Evolutionary conservation across 2,797 vertebrate genomes (phyloP).

Genomic region (Lagocephalus sceleratus): DNA sequence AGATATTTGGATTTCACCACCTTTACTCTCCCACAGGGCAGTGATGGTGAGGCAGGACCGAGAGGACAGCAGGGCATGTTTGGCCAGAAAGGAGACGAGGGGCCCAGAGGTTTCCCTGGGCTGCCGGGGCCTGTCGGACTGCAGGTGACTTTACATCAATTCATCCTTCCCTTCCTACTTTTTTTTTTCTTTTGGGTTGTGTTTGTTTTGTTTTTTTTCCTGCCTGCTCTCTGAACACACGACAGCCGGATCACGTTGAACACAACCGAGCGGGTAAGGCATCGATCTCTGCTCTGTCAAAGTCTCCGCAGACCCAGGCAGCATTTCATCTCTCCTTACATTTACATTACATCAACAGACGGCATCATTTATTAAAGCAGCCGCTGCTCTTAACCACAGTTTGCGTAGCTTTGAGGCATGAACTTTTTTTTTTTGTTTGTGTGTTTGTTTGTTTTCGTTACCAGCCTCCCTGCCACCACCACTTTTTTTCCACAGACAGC

Average conservation of each 20-base stretch:
- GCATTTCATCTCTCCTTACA: slow-evolving; percentile 49
- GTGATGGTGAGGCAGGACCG: slow-evolving; percentile 92
- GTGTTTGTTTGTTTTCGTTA: slow-evolving; percentile 1
- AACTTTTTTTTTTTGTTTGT: no score
- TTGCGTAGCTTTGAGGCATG: slow-evolving; percentile 52
- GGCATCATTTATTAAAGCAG: slow-evolving; percentile 66
- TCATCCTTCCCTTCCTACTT: neutral
- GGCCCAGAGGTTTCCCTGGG: slow-evolving; percentile 93
- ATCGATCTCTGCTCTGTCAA: slow-evolving; percentile 19
- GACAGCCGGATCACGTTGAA: slow-evolving; percentile 25
- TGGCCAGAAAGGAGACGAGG: slow-evolving; percentile 98
- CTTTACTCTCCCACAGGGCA: slow-evolving; percentile 78
- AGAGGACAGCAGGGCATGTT: slow-evolving; percentile 99
- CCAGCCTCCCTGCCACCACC: slow-evolving; percentile 26
- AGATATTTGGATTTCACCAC: slow-evolving; percentile 23
- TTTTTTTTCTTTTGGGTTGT: no score
- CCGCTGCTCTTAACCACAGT: slow-evolving; percentile 46
- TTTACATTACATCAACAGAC: slow-evolving; percentile 60
- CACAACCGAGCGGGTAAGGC: neutral
- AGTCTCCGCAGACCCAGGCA: slow-evolving; percentile 22
- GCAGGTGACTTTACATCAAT: slow-evolving; percentile 76
- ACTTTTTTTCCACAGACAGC: slow-evolving; percentile 39
- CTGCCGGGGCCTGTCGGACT: slow-evolving; percentile 94
- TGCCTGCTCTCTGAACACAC: slow-evolving; percentile 10
- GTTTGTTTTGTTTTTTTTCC: neutral